Percentiles rank a stretch among this genome's conserved stretches.
These are phyloP conservation scores for Limnephilus rhombicus DNA, from an alignment of 2,888 invertebrate genomes.

Conservation along the genomic window DNA sequence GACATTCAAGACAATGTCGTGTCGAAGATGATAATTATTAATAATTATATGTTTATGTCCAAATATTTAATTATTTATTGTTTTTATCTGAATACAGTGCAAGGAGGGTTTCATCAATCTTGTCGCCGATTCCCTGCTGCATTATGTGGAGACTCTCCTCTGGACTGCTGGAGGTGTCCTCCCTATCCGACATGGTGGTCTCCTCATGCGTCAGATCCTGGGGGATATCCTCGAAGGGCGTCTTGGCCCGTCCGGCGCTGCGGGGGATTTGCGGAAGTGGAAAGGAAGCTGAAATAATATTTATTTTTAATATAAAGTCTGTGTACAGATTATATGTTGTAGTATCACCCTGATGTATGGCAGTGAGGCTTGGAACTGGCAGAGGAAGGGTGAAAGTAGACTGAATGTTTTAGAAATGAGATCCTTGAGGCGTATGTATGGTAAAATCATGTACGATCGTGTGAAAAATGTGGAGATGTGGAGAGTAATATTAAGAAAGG, in stretches of 20 bases:
- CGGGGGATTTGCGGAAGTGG: constrained; percentile 62
- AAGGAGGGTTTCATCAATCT: constrained; percentile 58
- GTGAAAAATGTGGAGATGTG: too few relatives aligned
- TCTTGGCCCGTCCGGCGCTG: constrained; percentile 45
- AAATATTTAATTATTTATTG: not conserved
- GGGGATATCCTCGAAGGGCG: constrained; percentile 41
- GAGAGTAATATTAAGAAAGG: too few relatives aligned
- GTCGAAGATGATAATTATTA: too few relatives aligned
- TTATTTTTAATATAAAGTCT: not conserved
- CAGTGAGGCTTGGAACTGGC: too few relatives aligned
- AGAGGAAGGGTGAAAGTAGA: too few relatives aligned
- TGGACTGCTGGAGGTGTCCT: constrained; percentile 24
- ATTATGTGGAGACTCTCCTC: constrained; percentile 61
- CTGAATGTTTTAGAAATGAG: too few relatives aligned
- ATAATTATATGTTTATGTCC: not conserved
- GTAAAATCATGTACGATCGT: too few relatives aligned
- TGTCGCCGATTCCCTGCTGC: constrained; percentile 53
- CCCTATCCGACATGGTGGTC: not conserved
- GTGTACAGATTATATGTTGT: not conserved
- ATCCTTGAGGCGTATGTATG: too few relatives aligned
- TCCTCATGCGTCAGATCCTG: constrained; percentile 9
- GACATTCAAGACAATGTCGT: not conserved
- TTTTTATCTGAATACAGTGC: constrained; percentile 59
- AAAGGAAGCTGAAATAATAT: constrained; percentile 59
- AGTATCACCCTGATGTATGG: too few relatives aligned